Evolutionary conservation across 1,140 invertebrate genomes (phyloP).

Genomic region (Drosophila azteca): DNA sequence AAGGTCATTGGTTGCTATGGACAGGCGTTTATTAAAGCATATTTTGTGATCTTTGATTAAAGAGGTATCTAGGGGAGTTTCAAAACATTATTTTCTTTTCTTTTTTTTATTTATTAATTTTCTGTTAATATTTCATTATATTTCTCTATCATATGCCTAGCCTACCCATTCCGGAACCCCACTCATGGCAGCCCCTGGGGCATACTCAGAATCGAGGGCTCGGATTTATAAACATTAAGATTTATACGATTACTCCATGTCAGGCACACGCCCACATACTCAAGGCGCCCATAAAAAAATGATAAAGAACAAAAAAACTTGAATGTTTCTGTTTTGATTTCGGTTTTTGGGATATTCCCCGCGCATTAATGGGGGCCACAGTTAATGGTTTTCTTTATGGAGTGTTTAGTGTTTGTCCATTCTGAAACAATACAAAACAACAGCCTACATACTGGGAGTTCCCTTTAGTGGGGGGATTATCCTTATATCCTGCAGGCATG

Average conservation of each 20-base stretch:
- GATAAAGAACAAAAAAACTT: slow-evolving; percentile 59
- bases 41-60: background rate
- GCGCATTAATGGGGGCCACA: slow-evolving; percentile 55
- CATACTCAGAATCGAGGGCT: slow-evolving; percentile 20
- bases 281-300: slow-evolving; percentile 73
- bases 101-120: background rate
- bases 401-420: slow-evolving; percentile 72
- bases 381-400: slow-evolving; percentile 78
- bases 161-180: background rate
- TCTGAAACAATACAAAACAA: slow-evolving; percentile 64
- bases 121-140: background rate
- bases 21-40: slow-evolving; percentile 5
- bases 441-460: slow-evolving; percentile 35
- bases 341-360: slow-evolving; percentile 13
- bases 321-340: slow-evolving; percentile 30
- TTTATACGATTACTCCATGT: slow-evolving; percentile 67
- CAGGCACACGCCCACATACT: slow-evolving; percentile 70
- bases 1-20: slow-evolving; percentile 18
- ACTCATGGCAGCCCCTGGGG: slow-evolving; percentile 37
- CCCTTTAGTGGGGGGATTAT: slow-evolving; percentile 15
- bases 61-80: too few species aligned
- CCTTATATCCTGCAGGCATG: slow-evolving; percentile 44
- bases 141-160: background rate
- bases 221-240: slow-evolving; percentile 79
- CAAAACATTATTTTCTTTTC: background rate